Conservation (phyloP, 2,888 invertebrate genomes). For the Onthophagus sagittarius region DNA sequence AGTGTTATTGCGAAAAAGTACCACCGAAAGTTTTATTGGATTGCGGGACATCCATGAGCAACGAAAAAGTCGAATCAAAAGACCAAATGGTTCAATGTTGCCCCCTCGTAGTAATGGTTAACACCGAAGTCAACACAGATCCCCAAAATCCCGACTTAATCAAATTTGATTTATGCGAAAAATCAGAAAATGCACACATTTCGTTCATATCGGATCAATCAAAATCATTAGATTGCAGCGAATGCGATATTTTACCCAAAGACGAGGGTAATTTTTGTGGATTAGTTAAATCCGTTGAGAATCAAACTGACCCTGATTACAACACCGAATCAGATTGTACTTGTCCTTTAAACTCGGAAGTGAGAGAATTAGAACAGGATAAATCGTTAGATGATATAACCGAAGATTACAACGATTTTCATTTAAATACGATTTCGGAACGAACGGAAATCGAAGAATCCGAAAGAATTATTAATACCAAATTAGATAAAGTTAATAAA, state of each 20-base stretch:
- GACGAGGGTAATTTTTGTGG: neutral
- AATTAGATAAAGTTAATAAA: neutral
- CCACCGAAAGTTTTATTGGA: neutral
- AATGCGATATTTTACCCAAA: neutral
- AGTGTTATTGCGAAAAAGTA: neutral
- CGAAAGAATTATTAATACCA: neutral
- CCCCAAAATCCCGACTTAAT: neutral
- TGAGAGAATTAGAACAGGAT: neutral
- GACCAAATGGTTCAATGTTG: neutral
- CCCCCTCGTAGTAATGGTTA: neutral
- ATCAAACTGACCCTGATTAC: neutral
- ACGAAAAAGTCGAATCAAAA: neutral
- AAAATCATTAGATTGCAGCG: neutral
- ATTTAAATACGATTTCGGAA: constrained; percentile 21
- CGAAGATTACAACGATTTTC: neutral
- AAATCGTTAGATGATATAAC: neutral
- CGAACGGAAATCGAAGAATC: constrained; percentile 13
- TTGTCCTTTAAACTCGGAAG: neutral
- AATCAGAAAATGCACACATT: neutral
- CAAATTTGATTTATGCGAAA: neutral
- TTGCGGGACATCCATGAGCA: neutral
- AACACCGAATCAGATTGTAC: neutral
- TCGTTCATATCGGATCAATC: neutral
- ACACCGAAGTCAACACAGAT: neutral
- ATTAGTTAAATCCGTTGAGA: neutral